These are phyloP conservation scores for Drosophila pectinifera DNA, from an alignment of 1,140 invertebrate genomes.

Conservation along the genomic window DNA sequence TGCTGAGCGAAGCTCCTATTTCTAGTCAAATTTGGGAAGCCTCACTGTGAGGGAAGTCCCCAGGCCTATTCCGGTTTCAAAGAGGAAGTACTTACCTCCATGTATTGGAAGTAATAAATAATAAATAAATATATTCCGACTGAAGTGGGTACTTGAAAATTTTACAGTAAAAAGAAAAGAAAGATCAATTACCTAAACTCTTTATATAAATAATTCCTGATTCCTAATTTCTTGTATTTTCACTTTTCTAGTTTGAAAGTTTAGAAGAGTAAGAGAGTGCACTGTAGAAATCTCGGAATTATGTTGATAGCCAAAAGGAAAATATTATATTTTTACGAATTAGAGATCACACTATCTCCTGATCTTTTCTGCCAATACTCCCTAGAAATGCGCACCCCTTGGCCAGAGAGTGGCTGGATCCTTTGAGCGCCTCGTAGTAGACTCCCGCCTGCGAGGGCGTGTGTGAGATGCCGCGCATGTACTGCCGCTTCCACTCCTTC, in stretches of 20 bases:
- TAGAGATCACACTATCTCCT: background rate
- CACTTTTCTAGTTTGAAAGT: too few species aligned
- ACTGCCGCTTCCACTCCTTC: constrained; percentile 75
- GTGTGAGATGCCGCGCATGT: constrained; percentile 78
- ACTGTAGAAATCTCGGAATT: too few species aligned
- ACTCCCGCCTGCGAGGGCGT: constrained; percentile 78
- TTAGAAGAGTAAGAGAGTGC: background rate
- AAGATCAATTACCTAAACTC: background rate
- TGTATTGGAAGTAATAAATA: background rate
- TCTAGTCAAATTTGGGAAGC: background rate
- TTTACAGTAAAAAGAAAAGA: background rate
- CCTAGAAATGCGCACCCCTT: constrained; percentile 63
- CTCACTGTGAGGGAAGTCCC: background rate
- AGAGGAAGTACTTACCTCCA: background rate
- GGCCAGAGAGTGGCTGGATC: constrained; percentile 74
- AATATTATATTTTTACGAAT: too few species aligned
- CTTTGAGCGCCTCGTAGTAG: constrained; percentile 80
- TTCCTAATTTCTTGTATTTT: too few species aligned
- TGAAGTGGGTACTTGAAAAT: background rate
- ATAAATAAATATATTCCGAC: background rate
- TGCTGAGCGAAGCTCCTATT: constrained; percentile 23
- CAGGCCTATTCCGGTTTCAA: background rate
- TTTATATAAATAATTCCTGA: background rate
- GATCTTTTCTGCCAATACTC: background rate
- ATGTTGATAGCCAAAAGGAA: too few species aligned